A percentile compares a stretch with the other conserved stretches of the same genome.
These are phyloP conservation scores for Procapra przewalskii DNA, from an alignment of 2,113 vertebrate genomes.

Conservation along the genomic window DNA sequence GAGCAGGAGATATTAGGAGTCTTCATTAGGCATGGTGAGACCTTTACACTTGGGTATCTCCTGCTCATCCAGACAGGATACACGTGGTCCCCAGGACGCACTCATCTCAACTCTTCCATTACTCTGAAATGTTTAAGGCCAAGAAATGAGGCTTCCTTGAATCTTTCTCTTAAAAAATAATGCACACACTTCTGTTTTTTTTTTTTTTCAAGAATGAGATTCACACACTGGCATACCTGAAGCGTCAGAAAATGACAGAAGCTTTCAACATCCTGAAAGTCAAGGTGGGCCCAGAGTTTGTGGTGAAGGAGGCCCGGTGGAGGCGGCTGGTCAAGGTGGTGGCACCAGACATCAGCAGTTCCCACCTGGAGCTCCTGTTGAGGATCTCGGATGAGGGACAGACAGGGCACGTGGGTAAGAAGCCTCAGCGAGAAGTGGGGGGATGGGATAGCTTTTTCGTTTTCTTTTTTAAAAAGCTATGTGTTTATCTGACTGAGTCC, in stretches of 20 bases:
- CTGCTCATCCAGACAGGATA: not conserved
- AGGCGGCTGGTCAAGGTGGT: conserved; percentile 85
- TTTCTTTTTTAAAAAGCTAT: not conserved
- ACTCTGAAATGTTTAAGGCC: not conserved
- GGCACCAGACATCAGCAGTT: conserved; percentile 84
- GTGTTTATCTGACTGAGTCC: not conserved
- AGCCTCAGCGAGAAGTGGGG: not conserved
- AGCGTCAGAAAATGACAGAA: conserved; percentile 89
- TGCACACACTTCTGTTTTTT: not conserved
- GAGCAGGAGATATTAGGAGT: not conserved
- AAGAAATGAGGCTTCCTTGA: not conserved
- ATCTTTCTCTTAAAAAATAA: not conserved
- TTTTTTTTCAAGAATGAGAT: conserved; percentile 88
- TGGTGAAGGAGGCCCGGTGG: conserved; percentile 86
- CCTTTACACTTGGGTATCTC: not conserved
- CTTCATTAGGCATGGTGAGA: not conserved
- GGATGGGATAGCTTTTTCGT: not conserved
- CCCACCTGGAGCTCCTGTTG: conserved; percentile 90
- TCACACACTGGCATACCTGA: conserved; percentile 90
- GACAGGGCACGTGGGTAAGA: conserved; percentile 87
- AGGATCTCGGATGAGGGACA: conserved; percentile 85
- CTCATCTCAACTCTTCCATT: not conserved
- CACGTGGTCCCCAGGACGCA: not conserved
- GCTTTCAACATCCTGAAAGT: conserved; percentile 92
- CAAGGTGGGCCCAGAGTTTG: conserved; percentile 74